Percentiles rank a stretch among this genome's conserved stretches.
These are phyloP conservation scores for Eudyptes chrysolophus DNA, from an alignment of 2,113 vertebrate genomes.

Conservation along the genomic window DNA sequence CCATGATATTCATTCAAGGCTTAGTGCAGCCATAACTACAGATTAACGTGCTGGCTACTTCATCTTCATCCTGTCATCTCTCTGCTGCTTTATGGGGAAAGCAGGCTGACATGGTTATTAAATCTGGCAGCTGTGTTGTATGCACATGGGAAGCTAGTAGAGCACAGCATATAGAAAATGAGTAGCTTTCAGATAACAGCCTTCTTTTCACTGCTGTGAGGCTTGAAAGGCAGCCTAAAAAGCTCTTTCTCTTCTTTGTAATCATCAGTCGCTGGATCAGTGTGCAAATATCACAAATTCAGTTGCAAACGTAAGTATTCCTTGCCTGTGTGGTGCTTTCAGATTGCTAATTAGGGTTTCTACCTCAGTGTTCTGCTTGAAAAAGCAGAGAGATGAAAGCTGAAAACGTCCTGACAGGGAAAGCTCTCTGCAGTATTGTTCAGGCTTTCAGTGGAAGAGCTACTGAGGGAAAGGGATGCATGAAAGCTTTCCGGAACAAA, in stretches of 20 bases:
- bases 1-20: not conserved
- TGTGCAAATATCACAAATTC: constrained; percentile 1
- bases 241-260: constrained; percentile 19
- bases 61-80: constrained; percentile 58
- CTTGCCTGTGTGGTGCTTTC: not conserved
- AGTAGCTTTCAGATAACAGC: constrained; percentile 52
- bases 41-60: not conserved
- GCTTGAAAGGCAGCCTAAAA: constrained; percentile 37
- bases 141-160: constrained; percentile 47
- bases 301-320: constrained; percentile 73
- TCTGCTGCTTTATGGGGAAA: constrained; percentile 33
- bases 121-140: constrained; percentile 74
- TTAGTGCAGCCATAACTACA: constrained; percentile 56
- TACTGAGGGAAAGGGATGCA: not conserved
- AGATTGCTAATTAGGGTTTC: not conserved
- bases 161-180: constrained; percentile 60
- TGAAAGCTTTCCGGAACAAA: not conserved
- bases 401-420: constrained; percentile 21
- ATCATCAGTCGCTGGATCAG: constrained; percentile 25
- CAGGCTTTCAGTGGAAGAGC: constrained; percentile 6
- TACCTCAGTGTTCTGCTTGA: not conserved
- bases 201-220: constrained; percentile 14
- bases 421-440: constrained; percentile 37
- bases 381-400: constrained; percentile 38
- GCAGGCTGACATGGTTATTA: constrained; percentile 67